These are phyloP conservation scores for Agonopterix subpropinquella DNA, from an alignment of 2,888 invertebrate species.

Conservation along the genomic window DNA sequence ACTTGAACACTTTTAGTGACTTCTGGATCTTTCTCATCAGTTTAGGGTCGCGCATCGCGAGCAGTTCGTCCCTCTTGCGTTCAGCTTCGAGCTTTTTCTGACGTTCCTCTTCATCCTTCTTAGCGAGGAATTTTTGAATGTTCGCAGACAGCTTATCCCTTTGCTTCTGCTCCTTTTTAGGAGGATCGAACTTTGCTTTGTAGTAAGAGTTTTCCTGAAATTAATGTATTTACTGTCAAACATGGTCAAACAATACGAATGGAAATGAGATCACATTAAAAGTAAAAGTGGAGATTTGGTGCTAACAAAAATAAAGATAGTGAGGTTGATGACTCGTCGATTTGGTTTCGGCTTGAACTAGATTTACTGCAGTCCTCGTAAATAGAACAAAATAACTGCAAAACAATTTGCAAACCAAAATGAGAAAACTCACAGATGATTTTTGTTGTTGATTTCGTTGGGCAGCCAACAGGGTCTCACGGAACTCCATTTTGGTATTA, in stretches of 20 bases:
- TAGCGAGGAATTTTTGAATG: slow-evolving; percentile 88
- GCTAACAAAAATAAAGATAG: too few species aligned
- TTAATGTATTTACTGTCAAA: slow-evolving; percentile 1
- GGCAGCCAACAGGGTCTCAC: slow-evolving; percentile 65
- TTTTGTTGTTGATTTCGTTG: slow-evolving; percentile 73
- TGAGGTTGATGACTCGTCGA: too few species aligned
- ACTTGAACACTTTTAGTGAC: slow-evolving; percentile 90
- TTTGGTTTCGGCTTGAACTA: too few species aligned
- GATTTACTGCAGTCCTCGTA: not conserved
- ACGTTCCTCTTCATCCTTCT: slow-evolving; percentile 87
- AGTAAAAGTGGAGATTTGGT: slow-evolving; percentile 1
- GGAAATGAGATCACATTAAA: slow-evolving; percentile 9
- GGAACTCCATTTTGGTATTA: slow-evolving; percentile 56
- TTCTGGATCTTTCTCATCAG: slow-evolving; percentile 84
- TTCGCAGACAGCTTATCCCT: slow-evolving; percentile 82
- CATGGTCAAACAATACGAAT: slow-evolving; percentile 1
- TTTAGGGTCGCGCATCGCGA: slow-evolving; percentile 82
- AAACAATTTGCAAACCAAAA: slow-evolving; percentile 8
- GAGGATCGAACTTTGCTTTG: slow-evolving; percentile 86
- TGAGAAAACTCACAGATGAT: slow-evolving; percentile 60
- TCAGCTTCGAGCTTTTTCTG: slow-evolving; percentile 78
- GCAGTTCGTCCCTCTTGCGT: slow-evolving; percentile 78
- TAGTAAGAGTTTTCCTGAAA: slow-evolving; percentile 76
- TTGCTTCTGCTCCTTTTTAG: slow-evolving; percentile 85
- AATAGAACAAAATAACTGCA: slow-evolving; percentile 3